Base-by-base conservation (phyloP, 2,113 vertebrate species). In the Fregetta grallaria region DNA sequence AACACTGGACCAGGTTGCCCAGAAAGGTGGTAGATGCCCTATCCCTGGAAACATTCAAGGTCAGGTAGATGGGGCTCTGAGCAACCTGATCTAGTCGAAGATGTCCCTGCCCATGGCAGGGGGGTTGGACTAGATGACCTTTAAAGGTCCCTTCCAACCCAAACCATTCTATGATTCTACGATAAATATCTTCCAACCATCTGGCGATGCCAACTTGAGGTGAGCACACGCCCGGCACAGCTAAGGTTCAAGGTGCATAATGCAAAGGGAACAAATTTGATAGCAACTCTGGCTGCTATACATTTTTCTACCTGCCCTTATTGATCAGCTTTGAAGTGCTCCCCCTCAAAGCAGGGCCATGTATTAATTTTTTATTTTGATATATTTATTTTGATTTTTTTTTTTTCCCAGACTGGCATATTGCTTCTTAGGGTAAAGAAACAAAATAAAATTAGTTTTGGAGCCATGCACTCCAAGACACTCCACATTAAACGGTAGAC, bases 401-500 rank as follows among this genome's bases (percentile, higher is more conserved):
- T 13, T 13, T 19, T 6, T 11, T 25, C 11, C 13, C n/a, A 29
- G 44, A 62, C 50, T 56, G 44, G 58, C 42, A 53, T 88, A 88
- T 85, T 78, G 63, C 47, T 93, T 83, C 47, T 91, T 59, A 85
- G 47, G 73, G 94, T 71, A 62, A 84, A 92, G 89, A 93, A 93
- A 88, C 34, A 56, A 83, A 15, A 55, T 50, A 40, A 88, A 88
- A 97, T 88, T 30, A 88, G 82, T 78, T 95, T 93, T 75, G 53
- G 76, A 92, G 81, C 70, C 92, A 94, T 10, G 74, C 75, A 82
- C 84, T 96, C 59, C 92, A 67, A 63, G 83, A 52, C 87, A 80
- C 71, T 96, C 95, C 71, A 59, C 83, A 94, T 95, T 86, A 93
- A 96, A 95, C 18, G 15, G 72, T 56, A 93, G 95, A 88, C 89